Conservation (phyloP, 2,797 vertebrate species). For the Myotis vivesi region DNA sequence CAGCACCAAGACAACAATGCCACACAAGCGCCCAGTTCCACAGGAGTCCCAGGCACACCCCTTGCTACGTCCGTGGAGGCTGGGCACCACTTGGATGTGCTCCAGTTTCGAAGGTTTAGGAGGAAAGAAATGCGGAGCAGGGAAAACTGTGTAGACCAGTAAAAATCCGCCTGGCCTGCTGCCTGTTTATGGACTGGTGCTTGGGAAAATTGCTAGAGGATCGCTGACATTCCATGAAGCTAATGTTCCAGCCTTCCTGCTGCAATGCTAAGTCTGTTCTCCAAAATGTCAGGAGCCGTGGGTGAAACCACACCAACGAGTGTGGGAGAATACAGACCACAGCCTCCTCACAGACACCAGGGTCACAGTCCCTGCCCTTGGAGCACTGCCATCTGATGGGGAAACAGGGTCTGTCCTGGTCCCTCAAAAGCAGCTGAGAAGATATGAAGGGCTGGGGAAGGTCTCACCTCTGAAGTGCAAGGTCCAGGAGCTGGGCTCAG, state of each 20-base stretch:
- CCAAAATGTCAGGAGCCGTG: background rate
- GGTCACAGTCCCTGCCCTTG: no score
- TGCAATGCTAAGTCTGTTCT: background rate
- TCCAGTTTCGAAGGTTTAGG: slow-evolving; percentile 42
- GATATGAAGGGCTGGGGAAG: background rate
- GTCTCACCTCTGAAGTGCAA: background rate
- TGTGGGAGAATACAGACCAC: background rate
- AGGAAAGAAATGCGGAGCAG: slow-evolving; percentile 35
- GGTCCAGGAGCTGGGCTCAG: background rate
- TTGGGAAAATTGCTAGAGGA: slow-evolving; percentile 53
- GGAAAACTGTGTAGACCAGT: slow-evolving; percentile 49
- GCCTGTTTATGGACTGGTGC: slow-evolving; percentile 34
- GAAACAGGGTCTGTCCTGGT: background rate
- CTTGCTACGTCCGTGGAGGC: background rate
- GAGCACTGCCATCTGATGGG: background rate
- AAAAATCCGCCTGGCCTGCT: slow-evolving; percentile 58
- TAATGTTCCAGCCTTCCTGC: slow-evolving; percentile 57
- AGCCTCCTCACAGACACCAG: background rate
- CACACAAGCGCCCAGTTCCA: background rate
- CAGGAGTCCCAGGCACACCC: background rate
- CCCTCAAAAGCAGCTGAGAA: background rate
- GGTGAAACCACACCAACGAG: background rate
- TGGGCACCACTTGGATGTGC: background rate
- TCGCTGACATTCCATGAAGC: slow-evolving; percentile 38
- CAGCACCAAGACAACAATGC: background rate